Base-by-base conservation (phyloP, 2,797 vertebrate genomes). In the Acanthiza pusilla region DNA sequence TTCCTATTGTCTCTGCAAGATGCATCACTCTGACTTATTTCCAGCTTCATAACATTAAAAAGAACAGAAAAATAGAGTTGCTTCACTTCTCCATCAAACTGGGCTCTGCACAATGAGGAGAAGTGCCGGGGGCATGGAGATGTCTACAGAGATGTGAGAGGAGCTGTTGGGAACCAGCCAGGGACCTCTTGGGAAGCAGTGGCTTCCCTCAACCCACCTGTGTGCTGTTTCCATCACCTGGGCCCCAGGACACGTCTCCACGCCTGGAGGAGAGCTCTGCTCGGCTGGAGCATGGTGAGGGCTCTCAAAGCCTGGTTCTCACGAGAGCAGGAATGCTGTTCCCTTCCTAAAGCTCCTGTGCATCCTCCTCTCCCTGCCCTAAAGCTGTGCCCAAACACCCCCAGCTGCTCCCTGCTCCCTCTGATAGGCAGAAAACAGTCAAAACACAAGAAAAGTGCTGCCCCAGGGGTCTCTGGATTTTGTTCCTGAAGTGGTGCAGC, bases 371-470 rank as follows among this genome's bases (percentile, higher is more conserved):
- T 53, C 47, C 10, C n/a, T 38, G 45, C 36, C 36, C 19, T 13
- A 3, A 43, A 53, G 38, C 62, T 45, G 19, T 29, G 47, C n/a
- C 27, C 22, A 13, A 66, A 17, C 3, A 42, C 0, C 1, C 12
- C 53, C 45, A 60, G n/a, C 19, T 67, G 22, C 53, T 51, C 27
- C 45, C 62, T 43, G 82, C 15, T 6, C 10, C 22, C 45, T n/a
- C 38, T 45, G 45, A 27, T 1, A 21, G 51, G 6, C 42, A 42
- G 61, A 9, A 58, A 21, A 38, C 10, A 27, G 27, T 1, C 18
- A 18, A 15, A 43, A 85, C 36, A 2, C 61, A 16, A 21, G 36
- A 10, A 71, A 11, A 11, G 2, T 53, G 27, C 57, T 68, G 16
- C 70, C 26, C 43, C 61, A 66, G 43, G 6, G 5, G 11, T 26